Conservation (phyloP, 1,140 invertebrate genomes). For the Zophobas atratus region DNA sequence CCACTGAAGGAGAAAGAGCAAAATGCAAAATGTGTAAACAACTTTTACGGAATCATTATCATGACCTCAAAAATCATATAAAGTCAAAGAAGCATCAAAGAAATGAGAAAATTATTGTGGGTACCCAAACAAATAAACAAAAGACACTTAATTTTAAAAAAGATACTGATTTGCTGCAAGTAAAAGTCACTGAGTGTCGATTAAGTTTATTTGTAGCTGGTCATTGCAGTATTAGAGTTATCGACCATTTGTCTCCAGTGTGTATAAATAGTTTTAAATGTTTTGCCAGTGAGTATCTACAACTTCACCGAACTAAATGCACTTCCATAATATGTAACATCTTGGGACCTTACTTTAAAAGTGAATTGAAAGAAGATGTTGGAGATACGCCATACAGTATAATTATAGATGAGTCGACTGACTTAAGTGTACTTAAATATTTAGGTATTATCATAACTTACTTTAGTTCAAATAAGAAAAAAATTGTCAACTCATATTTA, state of each 20-base stretch:
- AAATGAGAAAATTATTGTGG: conserved; percentile 1
- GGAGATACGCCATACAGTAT: conserved; percentile 7
- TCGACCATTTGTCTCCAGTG: conserved; percentile 4
- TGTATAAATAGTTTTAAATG: conserved; percentile 14
- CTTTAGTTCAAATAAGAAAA: conserved; percentile 14
- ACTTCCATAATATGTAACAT: conserved; percentile 4
- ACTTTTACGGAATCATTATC: not conserved
- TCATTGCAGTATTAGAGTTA: not conserved
- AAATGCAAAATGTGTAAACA: conserved; percentile 27
- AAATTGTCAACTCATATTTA: conserved; percentile 15
- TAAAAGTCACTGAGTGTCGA: conserved; percentile 15
- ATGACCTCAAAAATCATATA: conserved; percentile 8
- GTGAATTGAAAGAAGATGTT: conserved; percentile 10
- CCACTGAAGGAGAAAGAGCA: not conserved
- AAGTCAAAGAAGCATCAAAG: conserved; percentile 25
- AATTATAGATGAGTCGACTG: conserved; percentile 32
- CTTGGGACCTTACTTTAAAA: conserved; percentile 4
- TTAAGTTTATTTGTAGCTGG: conserved; percentile 10
- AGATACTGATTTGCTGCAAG: conserved; percentile 3
- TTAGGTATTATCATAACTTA: conserved; percentile 18
- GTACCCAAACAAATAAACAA: conserved; percentile 6
- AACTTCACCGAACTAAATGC: conserved; percentile 36
- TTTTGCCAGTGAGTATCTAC: not conserved
- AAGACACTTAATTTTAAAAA: conserved; percentile 1
- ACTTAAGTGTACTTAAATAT: conserved; percentile 18